phyloP scores from a whole-genome alignment of 1,140 invertebrate genomes.

The Drosophila watanabei region DNA sequence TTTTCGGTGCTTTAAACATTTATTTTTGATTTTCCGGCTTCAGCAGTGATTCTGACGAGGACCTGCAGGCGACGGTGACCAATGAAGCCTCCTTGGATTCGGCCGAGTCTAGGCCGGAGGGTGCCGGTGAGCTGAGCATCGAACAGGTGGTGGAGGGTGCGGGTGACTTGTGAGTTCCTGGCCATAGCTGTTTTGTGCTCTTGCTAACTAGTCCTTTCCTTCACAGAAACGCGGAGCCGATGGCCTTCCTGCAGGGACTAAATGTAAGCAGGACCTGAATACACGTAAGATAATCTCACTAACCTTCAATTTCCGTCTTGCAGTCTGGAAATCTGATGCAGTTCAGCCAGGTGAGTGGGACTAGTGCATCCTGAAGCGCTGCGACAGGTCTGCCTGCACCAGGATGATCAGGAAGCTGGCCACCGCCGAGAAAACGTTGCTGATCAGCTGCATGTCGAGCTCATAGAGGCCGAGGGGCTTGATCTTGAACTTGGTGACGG shows the following conservation, averaged over 20 bases:
- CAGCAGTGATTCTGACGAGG: conserved; percentile 34
- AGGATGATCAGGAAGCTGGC: conserved; percentile 62
- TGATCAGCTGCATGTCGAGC: conserved; percentile 62
- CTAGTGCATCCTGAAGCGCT: conserved; percentile 47
- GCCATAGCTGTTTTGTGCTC: conserved; percentile 7
- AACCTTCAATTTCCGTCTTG: conserved; percentile 24
- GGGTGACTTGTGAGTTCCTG: conserved; percentile 32
- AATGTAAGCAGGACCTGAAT: conserved; percentile 59
- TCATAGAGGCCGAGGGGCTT: conserved; percentile 69
- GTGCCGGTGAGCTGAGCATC: conserved; percentile 20
- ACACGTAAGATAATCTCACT: background rate
- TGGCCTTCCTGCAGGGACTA: conserved; percentile 74
- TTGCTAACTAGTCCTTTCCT: background rate
- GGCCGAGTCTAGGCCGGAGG: conserved; percentile 34
- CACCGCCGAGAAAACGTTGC: conserved; percentile 55
- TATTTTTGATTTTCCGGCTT: background rate
- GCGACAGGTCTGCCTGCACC: conserved; percentile 63
- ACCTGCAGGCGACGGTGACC: conserved; percentile 6
- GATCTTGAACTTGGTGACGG: conserved; percentile 61
- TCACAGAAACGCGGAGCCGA: conserved; percentile 57
- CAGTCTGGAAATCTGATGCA: conserved; percentile 81
- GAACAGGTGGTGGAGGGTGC: conserved; percentile 42
- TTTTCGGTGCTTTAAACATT: background rate
- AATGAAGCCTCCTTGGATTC: conserved; percentile 39
- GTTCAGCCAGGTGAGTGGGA: conserved; percentile 74